Conservation (phyloP, 2,113 vertebrate species). For the Lynx canadensis region DNA sequence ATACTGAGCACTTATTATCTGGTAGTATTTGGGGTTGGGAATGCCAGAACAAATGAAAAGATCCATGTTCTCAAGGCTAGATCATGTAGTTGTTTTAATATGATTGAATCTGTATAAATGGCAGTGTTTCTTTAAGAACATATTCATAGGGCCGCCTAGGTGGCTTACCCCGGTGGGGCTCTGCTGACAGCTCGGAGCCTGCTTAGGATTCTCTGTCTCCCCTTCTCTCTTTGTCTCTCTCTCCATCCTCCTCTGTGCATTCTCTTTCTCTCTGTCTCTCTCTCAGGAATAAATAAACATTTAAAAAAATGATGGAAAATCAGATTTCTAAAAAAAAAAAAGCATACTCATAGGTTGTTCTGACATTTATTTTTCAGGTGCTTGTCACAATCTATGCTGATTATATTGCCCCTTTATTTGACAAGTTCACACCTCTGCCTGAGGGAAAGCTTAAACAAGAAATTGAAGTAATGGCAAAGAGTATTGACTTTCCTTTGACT, state of each 20-base stretch:
- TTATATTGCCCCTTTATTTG: slow-evolving; percentile 98
- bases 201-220: no score
- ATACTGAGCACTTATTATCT: not conserved
- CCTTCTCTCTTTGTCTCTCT: no score
- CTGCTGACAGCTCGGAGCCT: no score
- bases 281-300: no score
- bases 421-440: slow-evolving; percentile 97
- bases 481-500: slow-evolving; percentile 96
- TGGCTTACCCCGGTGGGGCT: no score
- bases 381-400: slow-evolving; percentile 99
- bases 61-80: not conserved
- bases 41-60: not conserved
- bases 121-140: slow-evolving; percentile 1
- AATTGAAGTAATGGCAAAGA: slow-evolving; percentile 95
- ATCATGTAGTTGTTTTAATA: slow-evolving; percentile 31
- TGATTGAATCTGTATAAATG: not conserved
- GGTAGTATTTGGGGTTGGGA: not conserved
- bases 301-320: no score
- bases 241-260: no score
- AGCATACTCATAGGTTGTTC: slow-evolving; percentile 38
- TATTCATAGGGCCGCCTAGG: not conserved
- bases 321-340: no score
- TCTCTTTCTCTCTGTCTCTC: no score
- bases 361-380: slow-evolving; percentile 86
- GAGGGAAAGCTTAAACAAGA: slow-evolving; percentile 96